Evolutionary conservation across 2,888 invertebrate species (phyloP), one percentile per base, ranked within the genome.

Genomic region (Lissocephala sabroskyi): DNA sequence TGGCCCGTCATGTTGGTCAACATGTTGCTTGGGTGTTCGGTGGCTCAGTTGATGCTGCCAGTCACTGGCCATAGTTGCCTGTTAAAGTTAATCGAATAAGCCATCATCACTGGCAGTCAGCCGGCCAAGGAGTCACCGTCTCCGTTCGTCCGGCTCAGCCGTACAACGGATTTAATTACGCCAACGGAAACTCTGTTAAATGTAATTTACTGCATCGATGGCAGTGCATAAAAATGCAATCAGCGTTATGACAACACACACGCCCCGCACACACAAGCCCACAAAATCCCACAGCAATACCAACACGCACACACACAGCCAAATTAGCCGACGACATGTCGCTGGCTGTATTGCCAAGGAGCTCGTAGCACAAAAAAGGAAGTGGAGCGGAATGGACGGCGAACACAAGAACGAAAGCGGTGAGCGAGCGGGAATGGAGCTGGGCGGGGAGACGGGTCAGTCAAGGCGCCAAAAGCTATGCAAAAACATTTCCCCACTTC

Each of bases 41-140:
- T n/a, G n/a, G n/a, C 7, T 23, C n/a, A 3, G 40, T 13, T 40
- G n/a, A n/a, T n/a, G 41, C 11, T 30, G 41, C 29, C 41, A 30
- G n/a, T 16, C 4, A 7, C 56, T 47, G 41, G n/a, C 30, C 42
- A 23, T 26, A 35, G 37, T 23, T 18, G 40, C 57, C 43, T 47
- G 52, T 49, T 56, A 41, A 59, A 58, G 52, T 65, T 74, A 77
- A 62, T 70, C 70, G 59, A 62, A 74, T 54, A 30, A 67, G 43
- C 47, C 61, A 58, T 55, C 56, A 49, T 41, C 49, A 52, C 18
- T 39, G 35, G 13, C 13, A 13, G 35, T 17, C 35, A n/a, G 14
- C 7, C 16, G 7, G 33, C 13, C 13, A 10, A 32, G 39, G 23
- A 13, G 39, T 39, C 23, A 32, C 32, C 19, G 30, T 35, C n/a